Evolutionary conservation across 2,888 invertebrate genomes (phyloP).

Genomic region (Amorpha juglandis): DNA sequence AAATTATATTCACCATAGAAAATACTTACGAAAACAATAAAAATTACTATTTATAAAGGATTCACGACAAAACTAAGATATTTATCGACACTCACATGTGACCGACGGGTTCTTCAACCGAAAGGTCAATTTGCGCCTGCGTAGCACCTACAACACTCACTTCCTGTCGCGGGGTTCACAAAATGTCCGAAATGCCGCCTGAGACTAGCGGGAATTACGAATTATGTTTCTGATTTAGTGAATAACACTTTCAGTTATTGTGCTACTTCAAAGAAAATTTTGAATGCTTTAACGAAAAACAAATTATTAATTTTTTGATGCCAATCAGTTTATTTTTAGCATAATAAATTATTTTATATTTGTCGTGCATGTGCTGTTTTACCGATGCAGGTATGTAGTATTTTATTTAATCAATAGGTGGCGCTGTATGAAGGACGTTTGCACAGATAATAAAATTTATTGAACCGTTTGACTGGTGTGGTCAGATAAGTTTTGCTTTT

Average conservation of each 20-base stretch:
- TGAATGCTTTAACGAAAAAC: not conserved
- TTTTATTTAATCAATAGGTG: constrained; percentile 11
- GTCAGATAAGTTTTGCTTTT: not conserved
- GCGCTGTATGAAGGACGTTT: not conserved
- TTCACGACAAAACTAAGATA: constrained; percentile 82
- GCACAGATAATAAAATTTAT: constrained; percentile 11
- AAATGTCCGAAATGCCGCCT: constrained; percentile 67
- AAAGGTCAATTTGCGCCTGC: constrained; percentile 90
- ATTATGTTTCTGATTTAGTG: constrained; percentile 30
- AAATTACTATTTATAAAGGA: constrained; percentile 70
- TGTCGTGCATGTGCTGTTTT: not conserved
- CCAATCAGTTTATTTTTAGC: not conserved
- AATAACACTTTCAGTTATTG: not conserved
- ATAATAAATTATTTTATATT: not conserved
- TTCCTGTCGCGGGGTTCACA: constrained; percentile 84
- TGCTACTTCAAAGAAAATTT: not conserved
- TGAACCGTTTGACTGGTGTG: not conserved
- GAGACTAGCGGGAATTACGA: constrained; percentile 67
- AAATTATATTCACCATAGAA: constrained; percentile 72
- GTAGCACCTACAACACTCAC: constrained; percentile 85
- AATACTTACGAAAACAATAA: constrained; percentile 82
- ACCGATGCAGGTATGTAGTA: not conserved
- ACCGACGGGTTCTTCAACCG: constrained; percentile 95
- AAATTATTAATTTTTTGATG: not conserved
- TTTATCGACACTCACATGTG: constrained; percentile 93